These are phyloP conservation scores for Varanus salvator DNA, from an alignment of 2,113 vertebrate genomes.

Conservation along the genomic window DNA sequence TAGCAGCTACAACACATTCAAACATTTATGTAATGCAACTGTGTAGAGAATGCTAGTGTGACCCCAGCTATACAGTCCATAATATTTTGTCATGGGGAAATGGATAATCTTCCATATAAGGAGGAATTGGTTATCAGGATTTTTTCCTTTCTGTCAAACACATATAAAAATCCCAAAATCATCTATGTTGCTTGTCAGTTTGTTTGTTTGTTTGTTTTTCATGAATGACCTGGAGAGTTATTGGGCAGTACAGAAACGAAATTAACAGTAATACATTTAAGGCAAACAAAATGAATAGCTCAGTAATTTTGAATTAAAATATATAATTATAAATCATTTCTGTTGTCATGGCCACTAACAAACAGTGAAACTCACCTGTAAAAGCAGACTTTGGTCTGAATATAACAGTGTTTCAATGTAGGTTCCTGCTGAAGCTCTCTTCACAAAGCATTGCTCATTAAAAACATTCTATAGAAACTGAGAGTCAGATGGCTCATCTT, in stretches of 20 bases:
- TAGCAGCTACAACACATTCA: not conserved
- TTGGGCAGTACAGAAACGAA: too few relatives aligned
- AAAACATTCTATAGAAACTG: slow-evolving; percentile 3
- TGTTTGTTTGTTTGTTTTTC: too few relatives aligned
- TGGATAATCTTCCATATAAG: not conserved
- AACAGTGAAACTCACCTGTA: not conserved
- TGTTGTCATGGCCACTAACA: not conserved
- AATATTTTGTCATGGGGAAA: not conserved
- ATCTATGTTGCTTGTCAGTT: not conserved
- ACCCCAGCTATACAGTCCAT: not conserved
- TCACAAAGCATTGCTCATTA: not conserved
- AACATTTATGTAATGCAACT: too few relatives aligned
- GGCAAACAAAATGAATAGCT: not conserved
- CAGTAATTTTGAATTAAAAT: not conserved
- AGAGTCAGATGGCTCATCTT: slow-evolving; percentile 30
- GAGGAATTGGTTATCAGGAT: not conserved
- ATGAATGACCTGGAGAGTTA: too few relatives aligned
- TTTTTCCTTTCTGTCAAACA: not conserved
- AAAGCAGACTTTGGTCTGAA: accelerated
- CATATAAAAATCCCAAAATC: too few relatives aligned
- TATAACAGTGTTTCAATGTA: not conserved
- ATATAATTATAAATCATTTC: not conserved
- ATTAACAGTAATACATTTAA: not conserved
- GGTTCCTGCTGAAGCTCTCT: not conserved
- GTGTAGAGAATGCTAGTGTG: not conserved